phyloP scores from a whole-genome alignment of 2,797 vertebrate genomes.

The Oceanodroma leucorhoa region DNA sequence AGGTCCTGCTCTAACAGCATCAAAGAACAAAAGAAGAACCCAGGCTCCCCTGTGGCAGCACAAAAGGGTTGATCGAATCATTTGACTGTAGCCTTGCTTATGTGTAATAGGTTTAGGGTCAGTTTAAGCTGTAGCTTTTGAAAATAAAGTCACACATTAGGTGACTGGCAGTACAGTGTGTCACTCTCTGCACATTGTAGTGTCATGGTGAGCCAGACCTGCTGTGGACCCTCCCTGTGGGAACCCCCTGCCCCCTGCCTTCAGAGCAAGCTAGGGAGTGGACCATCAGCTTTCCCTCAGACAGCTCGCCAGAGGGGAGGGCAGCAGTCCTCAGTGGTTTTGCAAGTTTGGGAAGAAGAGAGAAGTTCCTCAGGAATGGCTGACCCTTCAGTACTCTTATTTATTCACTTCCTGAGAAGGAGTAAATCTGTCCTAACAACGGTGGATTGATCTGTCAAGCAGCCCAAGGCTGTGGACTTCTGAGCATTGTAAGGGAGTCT shows the following conservation, averaged over 20 bases:
- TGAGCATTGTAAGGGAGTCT: not conserved
- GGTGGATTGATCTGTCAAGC: not conserved
- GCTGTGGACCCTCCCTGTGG: not conserved
- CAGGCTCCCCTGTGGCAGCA: not conserved
- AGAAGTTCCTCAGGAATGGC: not conserved
- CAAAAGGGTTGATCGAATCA: accelerated
- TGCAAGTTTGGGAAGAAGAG: not conserved
- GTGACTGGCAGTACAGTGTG: no score
- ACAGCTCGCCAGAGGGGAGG: not conserved
- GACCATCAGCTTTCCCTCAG: not conserved
- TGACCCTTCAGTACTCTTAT: not conserved
- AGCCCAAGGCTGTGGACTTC: not conserved
- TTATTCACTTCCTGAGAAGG: not conserved
- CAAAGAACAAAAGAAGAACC: not conserved
- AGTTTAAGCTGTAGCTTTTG: not conserved
- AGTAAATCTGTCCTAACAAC: not conserved
- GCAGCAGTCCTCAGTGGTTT: not conserved
- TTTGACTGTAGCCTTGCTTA: not conserved
- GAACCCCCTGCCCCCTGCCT: not conserved
- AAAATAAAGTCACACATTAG: not conserved
- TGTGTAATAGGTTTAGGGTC: not conserved
- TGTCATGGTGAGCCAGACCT: not conserved
- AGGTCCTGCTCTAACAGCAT: not conserved
- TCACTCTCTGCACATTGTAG: no score
- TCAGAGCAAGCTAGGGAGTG: not conserved